phyloP scores from a whole-genome alignment of 64 coral and sea anemone species.

The Porites australiensis region DNA sequence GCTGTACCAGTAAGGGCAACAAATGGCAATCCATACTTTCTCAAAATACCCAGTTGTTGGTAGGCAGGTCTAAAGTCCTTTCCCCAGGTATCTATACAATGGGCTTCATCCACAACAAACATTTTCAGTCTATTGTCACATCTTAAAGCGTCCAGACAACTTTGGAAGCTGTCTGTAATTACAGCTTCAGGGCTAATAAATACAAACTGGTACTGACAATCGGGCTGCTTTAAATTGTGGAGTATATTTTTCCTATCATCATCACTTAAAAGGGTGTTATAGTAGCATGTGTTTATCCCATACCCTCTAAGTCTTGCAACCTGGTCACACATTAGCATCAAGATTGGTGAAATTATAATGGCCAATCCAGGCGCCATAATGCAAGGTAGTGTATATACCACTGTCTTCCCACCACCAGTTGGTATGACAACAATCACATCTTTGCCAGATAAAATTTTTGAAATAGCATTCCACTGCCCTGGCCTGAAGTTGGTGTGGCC shows the following conservation, averaged over 20 bases:
- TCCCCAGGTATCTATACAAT: slow-evolving; percentile 68
- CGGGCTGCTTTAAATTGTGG: slow-evolving; percentile 16
- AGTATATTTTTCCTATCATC: slow-evolving; percentile 27
- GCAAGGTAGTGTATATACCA: slow-evolving; percentile 38
- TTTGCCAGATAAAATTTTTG: background rate
- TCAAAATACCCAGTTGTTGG: slow-evolving; percentile 23
- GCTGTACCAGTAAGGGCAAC: slow-evolving; percentile 64
- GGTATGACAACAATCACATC: slow-evolving; percentile 56
- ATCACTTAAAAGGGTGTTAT: slow-evolving; percentile 27
- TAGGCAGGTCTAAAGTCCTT: slow-evolving; percentile 51
- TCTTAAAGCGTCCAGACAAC: slow-evolving; percentile 6
- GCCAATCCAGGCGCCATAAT: slow-evolving; percentile 7
- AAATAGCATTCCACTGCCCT: slow-evolving; percentile 25
- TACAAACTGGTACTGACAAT: slow-evolving; percentile 30
- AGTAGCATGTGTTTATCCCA: slow-evolving; percentile 29
- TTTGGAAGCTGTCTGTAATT: too few species aligned
- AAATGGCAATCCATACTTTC: slow-evolving; percentile 31
- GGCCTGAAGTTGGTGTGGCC: slow-evolving; percentile 10
- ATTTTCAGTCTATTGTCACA: slow-evolving; percentile 15
- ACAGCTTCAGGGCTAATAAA: slow-evolving; percentile 40
- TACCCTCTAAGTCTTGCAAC: slow-evolving; percentile 9
- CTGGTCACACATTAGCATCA: slow-evolving; percentile 64
- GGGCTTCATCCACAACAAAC: slow-evolving; percentile 54
- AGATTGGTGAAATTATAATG: slow-evolving; percentile 35
- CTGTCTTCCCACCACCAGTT: slow-evolving; percentile 59